phyloP scores from a whole-genome alignment of 2,797 vertebrate genomes.

The Spinus olivaceus region DNA sequence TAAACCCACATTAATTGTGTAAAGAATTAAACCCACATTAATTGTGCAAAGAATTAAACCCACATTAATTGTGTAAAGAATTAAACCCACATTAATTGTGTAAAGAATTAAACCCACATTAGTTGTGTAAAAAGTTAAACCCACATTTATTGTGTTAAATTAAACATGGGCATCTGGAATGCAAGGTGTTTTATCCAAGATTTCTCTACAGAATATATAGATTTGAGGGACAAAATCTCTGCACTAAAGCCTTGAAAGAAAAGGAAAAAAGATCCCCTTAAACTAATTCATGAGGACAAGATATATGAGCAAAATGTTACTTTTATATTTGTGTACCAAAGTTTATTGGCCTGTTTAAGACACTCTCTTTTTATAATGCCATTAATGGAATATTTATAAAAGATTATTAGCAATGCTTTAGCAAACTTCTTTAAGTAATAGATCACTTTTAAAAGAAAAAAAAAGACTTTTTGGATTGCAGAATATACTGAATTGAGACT shows the following conservation, averaged over 20 bases:
- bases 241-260: not conserved
- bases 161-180: not conserved
- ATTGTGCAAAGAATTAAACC: not conserved
- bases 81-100: not conserved
- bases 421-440: not conserved
- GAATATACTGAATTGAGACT: constrained; percentile 19
- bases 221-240: not conserved
- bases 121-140: not conserved
- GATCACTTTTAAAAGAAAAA: not conserved
- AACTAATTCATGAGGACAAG: not conserved
- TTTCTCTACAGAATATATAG: not conserved
- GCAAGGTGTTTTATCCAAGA: not conserved
- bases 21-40: not conserved
- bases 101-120: not conserved
- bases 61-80: not conserved
- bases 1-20: not conserved
- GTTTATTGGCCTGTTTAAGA: not conserved
- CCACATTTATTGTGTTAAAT: not conserved
- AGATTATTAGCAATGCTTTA: not conserved
- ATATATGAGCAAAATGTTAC: not conserved
- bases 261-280: not conserved
- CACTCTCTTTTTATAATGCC: not conserved
- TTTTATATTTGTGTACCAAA: not conserved
- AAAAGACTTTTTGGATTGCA: not conserved
- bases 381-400: not conserved